Evolutionary conservation across 30 jellyfish, hydroid and myxozoan genomes (phyloP).

Genomic region (Chrysaora quinquecirrha): DNA sequence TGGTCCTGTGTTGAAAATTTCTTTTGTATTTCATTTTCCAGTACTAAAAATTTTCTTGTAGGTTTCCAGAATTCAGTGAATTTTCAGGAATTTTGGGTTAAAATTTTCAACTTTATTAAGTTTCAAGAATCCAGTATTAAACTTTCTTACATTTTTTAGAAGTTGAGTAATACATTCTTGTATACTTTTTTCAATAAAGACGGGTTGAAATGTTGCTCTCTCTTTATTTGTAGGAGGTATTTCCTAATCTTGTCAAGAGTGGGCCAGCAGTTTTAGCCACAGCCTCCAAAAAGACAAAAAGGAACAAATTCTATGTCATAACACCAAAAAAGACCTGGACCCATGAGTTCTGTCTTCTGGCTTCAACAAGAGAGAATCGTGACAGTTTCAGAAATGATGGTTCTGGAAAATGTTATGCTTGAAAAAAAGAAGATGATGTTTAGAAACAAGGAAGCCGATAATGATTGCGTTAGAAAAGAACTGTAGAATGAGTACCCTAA

Average conservation of each 20-base stretch:
- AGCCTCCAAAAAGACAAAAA: constrained; percentile 9
- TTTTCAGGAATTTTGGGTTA: too few species aligned
- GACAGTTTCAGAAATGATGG: neutral
- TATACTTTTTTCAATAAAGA: too few species aligned
- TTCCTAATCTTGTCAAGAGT: constrained; percentile 12
- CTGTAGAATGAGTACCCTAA: constrained; percentile 7
- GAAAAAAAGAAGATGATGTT: constrained; percentile 7
- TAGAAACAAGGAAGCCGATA: too few species aligned
- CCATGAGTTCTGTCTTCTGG: too few species aligned
- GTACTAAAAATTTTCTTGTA: too few species aligned
- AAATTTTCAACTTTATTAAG: too few species aligned
- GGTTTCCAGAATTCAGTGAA: too few species aligned
- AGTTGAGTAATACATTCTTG: too few species aligned
- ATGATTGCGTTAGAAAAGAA: neutral
- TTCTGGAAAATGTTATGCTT: neutral
- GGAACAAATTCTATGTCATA: neutral
- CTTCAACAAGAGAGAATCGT: neutral
- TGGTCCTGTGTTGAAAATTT: too few species aligned
- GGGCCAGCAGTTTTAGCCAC: neutral
- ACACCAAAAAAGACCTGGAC: neutral
- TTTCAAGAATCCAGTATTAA: too few species aligned
- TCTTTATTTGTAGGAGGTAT: neutral
- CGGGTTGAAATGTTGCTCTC: neutral
- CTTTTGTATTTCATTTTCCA: too few species aligned
- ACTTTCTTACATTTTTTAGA: too few species aligned